Conservation (phyloP, 1,140 invertebrate species). For the Fopius arisanus region DNA sequence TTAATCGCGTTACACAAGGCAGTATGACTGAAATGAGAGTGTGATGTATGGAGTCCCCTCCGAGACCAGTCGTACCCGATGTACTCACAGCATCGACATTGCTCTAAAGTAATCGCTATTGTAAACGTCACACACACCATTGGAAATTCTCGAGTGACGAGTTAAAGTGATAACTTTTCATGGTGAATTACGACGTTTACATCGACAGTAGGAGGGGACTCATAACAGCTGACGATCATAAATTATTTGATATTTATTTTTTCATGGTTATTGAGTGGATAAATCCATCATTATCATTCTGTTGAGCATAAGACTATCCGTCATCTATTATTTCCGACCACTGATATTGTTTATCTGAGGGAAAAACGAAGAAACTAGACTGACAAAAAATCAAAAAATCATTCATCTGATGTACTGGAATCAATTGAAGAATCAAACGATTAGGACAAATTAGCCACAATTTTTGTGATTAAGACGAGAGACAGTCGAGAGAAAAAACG, state of each 20-base stretch:
- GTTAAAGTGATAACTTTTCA: not conserved
- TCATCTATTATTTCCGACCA: not conserved
- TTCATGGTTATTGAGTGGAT: not conserved
- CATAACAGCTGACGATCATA: not conserved
- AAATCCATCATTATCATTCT: not conserved
- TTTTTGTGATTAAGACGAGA: not conserved
- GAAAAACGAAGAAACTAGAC: not conserved
- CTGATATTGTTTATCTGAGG: not conserved
- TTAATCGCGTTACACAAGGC: conserved; percentile 73
- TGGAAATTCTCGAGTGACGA: conserved; percentile 10
- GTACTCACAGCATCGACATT: conserved; percentile 60
- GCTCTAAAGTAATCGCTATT: conserved; percentile 45
- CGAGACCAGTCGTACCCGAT: conserved; percentile 58
- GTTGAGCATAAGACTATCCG: too few species aligned
- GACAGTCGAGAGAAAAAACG: not conserved
- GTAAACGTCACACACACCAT: conserved; percentile 21
- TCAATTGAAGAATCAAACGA: not conserved
- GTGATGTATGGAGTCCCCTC: conserved; percentile 73
- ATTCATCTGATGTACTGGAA: too few species aligned
- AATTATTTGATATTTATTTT: not conserved
- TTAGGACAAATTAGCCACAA: not conserved
- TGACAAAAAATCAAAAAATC: not conserved
- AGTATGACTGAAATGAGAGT: conserved; percentile 85
- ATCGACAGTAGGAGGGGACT: conserved; percentile 12
- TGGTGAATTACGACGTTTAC: not conserved